Evolutionary conservation across 2,113 vertebrate species (phyloP), one percentile per base, ranked within the genome.

Genomic region (Callithrix jacchus): DNA sequence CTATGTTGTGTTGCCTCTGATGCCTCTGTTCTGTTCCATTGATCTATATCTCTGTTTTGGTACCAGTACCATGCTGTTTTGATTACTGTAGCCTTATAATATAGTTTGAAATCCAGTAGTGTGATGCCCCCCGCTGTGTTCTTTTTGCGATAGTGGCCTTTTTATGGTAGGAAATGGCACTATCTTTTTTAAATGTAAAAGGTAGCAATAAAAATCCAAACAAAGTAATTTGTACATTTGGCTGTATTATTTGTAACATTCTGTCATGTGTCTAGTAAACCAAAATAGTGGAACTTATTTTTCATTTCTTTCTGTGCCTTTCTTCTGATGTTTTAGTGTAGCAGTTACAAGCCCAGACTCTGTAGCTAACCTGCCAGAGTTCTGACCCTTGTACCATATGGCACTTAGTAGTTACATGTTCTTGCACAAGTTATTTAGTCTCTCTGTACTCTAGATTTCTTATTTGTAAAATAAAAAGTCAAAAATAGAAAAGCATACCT

Each of bases 211-310:
- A 96, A 81, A 96, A 66, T 58, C 18, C 93, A 54, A 76, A 70
- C 20, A 83, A 84, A 87, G 37, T 81, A 76, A 32, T 90, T 52
- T 73, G 21, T 27, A 58, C 23, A 61, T 87, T 96, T 58, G 54
- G 14, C 42, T 90, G 21, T 92, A 21, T 87, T 87, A 61, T 92
- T 87, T 93, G 35, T 92, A 61, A 93, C 49, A 16, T 82, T 95
- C 14, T 89, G 0, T 93, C 11, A 70, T 76, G 8, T 88, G 23
- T 80, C 11, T 42, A 56, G 30, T 83, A 85, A 84, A 66, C n/a
- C 1, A 87, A 77, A 92, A 56, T 35, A 92, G 32, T 64, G 30
- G 12, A n/a, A 90, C 68, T 86, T 25, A 86, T 74, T 86, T 23
- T 89, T 93, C 32, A 10, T 81, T 96, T 93, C 40, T 94, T 73